These are phyloP conservation scores for Oxyruncus cristatus DNA, from an alignment of 2,113 vertebrate species.

Conservation along the genomic window DNA sequence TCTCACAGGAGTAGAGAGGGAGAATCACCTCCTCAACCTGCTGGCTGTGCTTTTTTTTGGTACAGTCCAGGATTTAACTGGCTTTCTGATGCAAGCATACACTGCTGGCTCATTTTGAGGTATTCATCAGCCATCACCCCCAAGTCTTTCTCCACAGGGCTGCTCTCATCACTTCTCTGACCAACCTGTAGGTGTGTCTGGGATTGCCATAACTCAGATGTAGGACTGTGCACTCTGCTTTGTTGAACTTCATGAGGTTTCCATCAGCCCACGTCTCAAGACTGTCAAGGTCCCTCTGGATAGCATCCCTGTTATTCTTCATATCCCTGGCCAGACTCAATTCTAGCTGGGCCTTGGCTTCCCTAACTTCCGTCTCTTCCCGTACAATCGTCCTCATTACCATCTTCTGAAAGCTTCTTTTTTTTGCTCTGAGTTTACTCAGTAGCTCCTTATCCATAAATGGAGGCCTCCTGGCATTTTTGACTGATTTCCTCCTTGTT, in stretches of 20 bases:
- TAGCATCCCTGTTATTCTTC: background rate
- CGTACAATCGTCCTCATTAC: background rate
- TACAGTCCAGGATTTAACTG: background rate
- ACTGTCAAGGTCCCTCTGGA: background rate
- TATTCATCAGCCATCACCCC: background rate
- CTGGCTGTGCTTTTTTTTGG: accelerated
- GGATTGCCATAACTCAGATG: background rate
- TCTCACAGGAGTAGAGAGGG: background rate
- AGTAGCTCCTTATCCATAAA: background rate
- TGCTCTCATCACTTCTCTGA: background rate
- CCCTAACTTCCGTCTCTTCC: background rate
- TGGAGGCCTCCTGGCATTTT: background rate
- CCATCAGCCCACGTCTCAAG: background rate
- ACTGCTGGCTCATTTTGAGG: background rate
- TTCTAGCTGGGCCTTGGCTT: background rate
- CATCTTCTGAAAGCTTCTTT: background rate
- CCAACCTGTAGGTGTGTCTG: background rate
- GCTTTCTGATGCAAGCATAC: background rate
- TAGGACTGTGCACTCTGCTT: background rate
- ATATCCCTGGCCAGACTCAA: background rate
- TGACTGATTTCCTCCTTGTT: background rate
- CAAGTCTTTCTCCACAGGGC: background rate
- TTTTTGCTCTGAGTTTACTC: background rate
- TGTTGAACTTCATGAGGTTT: background rate
- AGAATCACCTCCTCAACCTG: background rate